A percentile compares a stretch with the other conserved stretches of the same genome.
Conservation (phyloP, 1,140 invertebrate species). For the Thaumatotibia leucotreta region DNA sequence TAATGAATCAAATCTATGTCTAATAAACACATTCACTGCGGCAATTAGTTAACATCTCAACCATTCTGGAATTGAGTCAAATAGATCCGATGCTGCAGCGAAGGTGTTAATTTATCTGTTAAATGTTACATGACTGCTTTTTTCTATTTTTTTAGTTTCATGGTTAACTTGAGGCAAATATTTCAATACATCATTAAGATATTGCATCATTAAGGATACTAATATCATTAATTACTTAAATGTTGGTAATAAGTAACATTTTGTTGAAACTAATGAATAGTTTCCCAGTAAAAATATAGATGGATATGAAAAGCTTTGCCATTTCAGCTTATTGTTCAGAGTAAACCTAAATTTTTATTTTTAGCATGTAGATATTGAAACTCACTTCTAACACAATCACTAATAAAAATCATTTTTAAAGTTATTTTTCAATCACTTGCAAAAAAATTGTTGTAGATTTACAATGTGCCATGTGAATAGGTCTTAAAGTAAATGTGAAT, state of each 20-base stretch:
- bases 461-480: conserved; percentile 69
- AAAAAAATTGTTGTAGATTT: conserved; percentile 35
- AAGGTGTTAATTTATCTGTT: too few relatives aligned
- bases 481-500: conserved; percentile 10
- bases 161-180: not conserved
- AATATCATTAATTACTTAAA: not conserved
- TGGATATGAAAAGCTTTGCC: too few relatives aligned
- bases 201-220: not conserved
- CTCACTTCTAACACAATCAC: not conserved
- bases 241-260: not conserved
- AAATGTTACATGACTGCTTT: too few relatives aligned
- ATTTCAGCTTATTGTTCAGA: not conserved
- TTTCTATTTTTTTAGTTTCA: too few relatives aligned
- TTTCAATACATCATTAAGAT: not conserved
- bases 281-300: too few relatives aligned
- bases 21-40: too few relatives aligned
- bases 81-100: too few relatives aligned
- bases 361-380: not conserved
- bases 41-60: too few relatives aligned
- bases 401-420: not conserved
- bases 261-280: too few relatives aligned
- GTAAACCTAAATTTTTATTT: too few relatives aligned
- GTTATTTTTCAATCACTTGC: not conserved
- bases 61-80: too few relatives aligned
- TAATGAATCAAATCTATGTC: too few relatives aligned